Base-by-base conservation (phyloP, 2,113 vertebrate genomes). In the Rhinogobius similis region DNA sequence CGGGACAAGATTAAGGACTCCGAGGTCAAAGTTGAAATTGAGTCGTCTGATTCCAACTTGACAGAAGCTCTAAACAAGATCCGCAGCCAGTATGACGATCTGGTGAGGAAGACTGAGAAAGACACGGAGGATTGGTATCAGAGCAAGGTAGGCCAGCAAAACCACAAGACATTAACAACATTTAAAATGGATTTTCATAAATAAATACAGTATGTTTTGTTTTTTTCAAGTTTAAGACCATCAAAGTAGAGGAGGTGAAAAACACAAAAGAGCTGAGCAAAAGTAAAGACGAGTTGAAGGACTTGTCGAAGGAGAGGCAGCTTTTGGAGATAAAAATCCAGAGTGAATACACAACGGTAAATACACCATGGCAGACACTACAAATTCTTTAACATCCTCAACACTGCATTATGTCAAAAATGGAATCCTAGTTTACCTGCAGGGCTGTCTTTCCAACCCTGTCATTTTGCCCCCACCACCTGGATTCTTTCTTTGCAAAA, bases 71-170 rank as follows among this genome's bases (percentile, higher is more conserved):
- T 96, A 43, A 83, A 90, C 1, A 91, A 89, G 43, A 91, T 94
- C 77, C 91, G 93, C 0, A 52, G 1, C 11, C 86, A 94, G 77
- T 95, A 95, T 0, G 92, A 95, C 16, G 90, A 92, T 56, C 72
- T 93, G 2, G 93, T 90, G 0, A 67, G 87, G 73, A 94, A 90
- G 84, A 95, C 93, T 86, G 83, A 84, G 16, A 88, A 85, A 43
- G 94, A 95, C 0, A 90, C 92, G 0, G 87, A 95, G 2, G 87
- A 91, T 0, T 92, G 94, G 87, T 93, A 93, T 86, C 81, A 88
- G 64, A 87, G n/a, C 41, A 93, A 91, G 92, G 94, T 91, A 69
- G 0, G 41, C 3, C 0, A 27, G 16, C 21, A 2, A 13, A 0
- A 13, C 11, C 10, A 27, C 10, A n/a, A 2, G 3, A 39, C 4